Evolutionary conservation across 1,140 invertebrate genomes (phyloP).

Genomic region (Paralvinella palmiformis): DNA sequence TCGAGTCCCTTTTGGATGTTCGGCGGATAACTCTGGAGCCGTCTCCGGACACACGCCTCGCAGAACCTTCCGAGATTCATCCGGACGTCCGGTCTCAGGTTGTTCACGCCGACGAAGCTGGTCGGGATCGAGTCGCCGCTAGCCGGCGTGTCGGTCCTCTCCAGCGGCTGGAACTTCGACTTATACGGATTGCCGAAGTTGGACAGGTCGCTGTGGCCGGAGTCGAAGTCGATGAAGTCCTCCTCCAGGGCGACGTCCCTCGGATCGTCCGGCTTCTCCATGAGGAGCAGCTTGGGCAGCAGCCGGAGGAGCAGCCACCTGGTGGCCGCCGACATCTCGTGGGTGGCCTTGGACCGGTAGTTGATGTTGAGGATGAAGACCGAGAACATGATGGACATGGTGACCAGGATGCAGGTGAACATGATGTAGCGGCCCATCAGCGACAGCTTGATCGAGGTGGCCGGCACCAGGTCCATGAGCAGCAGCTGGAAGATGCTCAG

Average conservation of each 20-base stretch:
- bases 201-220: slow-evolving; percentile 16
- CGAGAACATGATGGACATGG: slow-evolving; percentile 89
- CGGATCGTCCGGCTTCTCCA: slow-evolving; percentile 10
- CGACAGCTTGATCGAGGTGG: slow-evolving; percentile 89
- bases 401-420: slow-evolving; percentile 96
- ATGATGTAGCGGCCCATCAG: slow-evolving; percentile 92
- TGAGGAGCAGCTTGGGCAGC: slow-evolving; percentile 57
- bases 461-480: slow-evolving; percentile 92
- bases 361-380: slow-evolving; percentile 93
- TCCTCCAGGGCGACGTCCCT: background rate
- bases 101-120: background rate
- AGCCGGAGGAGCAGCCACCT: slow-evolving; percentile 80
- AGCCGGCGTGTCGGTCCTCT: background rate
- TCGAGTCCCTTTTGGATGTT: slow-evolving; percentile 9
- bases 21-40: background rate
- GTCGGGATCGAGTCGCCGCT: background rate
- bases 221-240: background rate
- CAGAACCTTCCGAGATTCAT: slow-evolving; percentile 9
- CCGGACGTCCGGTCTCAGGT: background rate
- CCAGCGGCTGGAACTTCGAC: background rate
- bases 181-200: slow-evolving; percentile 17
- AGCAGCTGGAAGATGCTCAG: slow-evolving; percentile 80
- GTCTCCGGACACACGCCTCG: background rate
- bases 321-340: slow-evolving; percentile 84
- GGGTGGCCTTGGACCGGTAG: slow-evolving; percentile 86